Percentiles rank a stretch among this genome's conserved stretches.
These are phyloP conservation scores for Callinectes sapidus DNA, from an alignment of 2,888 invertebrate species.

Conservation along the genomic window DNA sequence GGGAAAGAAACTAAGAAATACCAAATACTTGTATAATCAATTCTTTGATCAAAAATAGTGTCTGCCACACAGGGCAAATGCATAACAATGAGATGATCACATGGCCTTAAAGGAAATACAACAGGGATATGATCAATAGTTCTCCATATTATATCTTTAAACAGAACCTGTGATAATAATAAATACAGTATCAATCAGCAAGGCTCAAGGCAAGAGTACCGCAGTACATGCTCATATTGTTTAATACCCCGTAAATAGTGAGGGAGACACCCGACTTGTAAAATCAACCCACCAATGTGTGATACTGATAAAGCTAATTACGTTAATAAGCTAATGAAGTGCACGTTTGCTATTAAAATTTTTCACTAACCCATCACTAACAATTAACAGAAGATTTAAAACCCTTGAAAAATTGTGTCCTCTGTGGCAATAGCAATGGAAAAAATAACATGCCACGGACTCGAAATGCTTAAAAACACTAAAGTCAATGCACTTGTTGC, in stretches of 20 bases:
- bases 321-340: constrained; percentile 33
- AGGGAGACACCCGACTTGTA: constrained; percentile 30
- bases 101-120: constrained; percentile 71
- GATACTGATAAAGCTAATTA: constrained; percentile 39
- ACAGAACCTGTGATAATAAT: constrained; percentile 64
- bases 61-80: constrained; percentile 70
- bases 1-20: constrained; percentile 33
- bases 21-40: constrained; percentile 71
- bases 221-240: constrained; percentile 51
- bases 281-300: constrained; percentile 33
- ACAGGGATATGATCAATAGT: constrained; percentile 66
- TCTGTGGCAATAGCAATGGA: constrained; percentile 9
- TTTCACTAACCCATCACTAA: constrained; percentile 54
- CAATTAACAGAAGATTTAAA: constrained; percentile 55
- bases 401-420: constrained; percentile 40
- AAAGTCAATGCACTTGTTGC: constrained; percentile 60
- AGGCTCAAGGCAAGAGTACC: constrained; percentile 70
- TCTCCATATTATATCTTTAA: constrained; percentile 68
- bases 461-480: constrained; percentile 42
- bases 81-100: constrained; percentile 71
- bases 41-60: constrained; percentile 71
- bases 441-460: constrained; percentile 33
- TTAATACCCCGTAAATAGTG: constrained; percentile 44
- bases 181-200: constrained; percentile 67
- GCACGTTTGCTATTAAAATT: constrained; percentile 29